Evolutionary conservation across 2,113 vertebrate species (phyloP).

Genomic region (Nansenia antarctica): DNA sequence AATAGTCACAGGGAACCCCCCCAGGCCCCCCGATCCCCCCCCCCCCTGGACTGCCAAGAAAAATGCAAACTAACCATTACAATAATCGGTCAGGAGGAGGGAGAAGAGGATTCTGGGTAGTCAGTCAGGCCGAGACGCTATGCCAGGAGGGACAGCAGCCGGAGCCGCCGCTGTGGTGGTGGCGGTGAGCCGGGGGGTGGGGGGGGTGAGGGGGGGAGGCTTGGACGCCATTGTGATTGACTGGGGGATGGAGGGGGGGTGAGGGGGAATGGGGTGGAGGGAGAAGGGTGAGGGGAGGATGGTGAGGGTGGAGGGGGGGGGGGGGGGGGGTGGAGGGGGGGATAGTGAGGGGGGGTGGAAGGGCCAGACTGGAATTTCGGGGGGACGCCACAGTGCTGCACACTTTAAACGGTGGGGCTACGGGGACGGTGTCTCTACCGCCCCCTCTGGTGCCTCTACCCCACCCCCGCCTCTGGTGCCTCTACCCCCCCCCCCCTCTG

Average conservation of each 20-base stretch:
- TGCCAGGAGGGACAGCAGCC: conserved; percentile 48
- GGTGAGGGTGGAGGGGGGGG: not conserved
- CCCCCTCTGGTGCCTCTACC: too few species aligned
- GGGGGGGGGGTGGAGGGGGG: conserved; percentile 4
- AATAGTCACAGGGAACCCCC: conserved; percentile 63
- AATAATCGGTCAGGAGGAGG: conserved; percentile 70
- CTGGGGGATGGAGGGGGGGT: conserved; percentile 44
- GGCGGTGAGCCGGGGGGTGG: conserved; percentile 32
- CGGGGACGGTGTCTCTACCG: conserved; percentile 46
- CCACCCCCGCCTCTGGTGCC: too few species aligned
- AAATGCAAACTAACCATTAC: conserved; percentile 76
- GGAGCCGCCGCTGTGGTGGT: conserved; percentile 23
- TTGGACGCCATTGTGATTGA: conserved; percentile 67
- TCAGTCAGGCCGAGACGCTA: too few species aligned
- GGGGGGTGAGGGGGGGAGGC: conserved; percentile 52
- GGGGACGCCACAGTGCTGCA: conserved; percentile 25
- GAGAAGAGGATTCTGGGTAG: conserved; percentile 17
- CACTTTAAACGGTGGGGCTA: conserved; percentile 33
- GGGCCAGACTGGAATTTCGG: conserved; percentile 43
- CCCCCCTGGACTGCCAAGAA: conserved; percentile 58
- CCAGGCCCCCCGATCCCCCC: conserved; percentile 36
- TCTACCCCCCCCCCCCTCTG: too few species aligned
- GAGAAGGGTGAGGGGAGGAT: too few species aligned
- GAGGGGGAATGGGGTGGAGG: too few species aligned
- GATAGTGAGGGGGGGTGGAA: conserved; percentile 37